Evolutionary conservation across 2,113 vertebrate species (phyloP).

Genomic region (Catharus bicknelli): DNA sequence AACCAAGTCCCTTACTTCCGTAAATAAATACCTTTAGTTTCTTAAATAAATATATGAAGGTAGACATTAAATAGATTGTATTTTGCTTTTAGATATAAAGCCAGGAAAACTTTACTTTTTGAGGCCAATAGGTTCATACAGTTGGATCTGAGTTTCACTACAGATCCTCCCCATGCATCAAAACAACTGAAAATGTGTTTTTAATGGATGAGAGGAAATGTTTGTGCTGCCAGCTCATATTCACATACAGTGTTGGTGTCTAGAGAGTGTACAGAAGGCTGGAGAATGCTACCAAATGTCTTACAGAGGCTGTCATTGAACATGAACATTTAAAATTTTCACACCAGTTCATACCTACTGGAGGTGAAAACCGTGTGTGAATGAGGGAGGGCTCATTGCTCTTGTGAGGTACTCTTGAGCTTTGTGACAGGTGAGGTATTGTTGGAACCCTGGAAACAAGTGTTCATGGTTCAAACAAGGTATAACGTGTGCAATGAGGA

Average conservation of each 20-base stretch:
- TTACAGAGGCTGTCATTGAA: not conserved
- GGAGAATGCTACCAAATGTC: not conserved
- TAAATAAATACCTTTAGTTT: not conserved
- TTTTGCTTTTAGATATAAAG: not conserved
- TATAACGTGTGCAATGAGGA: fast-evolving
- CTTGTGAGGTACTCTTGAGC: not conserved
- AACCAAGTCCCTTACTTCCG: not conserved
- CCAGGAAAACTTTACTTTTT: not conserved
- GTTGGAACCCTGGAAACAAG: too few species aligned
- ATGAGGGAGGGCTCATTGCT: fast-evolving
- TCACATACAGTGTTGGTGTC: not conserved
- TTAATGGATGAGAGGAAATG: not conserved
- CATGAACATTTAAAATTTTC: not conserved
- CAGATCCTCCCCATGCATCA: not conserved
- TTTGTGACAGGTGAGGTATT: not conserved
- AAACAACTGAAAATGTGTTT: not conserved
- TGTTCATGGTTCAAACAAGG: too few species aligned
- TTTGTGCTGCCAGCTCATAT: not conserved
- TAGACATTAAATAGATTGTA: not conserved
- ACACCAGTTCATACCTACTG: not conserved
- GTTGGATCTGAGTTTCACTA: not conserved
- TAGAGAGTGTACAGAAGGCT: not conserved
- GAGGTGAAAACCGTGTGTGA: not conserved
- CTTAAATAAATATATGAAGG: not conserved
- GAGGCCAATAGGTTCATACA: not conserved